Conservation (phyloP, 1,140 invertebrate genomes). For the Calephelis nemesis region DNA sequence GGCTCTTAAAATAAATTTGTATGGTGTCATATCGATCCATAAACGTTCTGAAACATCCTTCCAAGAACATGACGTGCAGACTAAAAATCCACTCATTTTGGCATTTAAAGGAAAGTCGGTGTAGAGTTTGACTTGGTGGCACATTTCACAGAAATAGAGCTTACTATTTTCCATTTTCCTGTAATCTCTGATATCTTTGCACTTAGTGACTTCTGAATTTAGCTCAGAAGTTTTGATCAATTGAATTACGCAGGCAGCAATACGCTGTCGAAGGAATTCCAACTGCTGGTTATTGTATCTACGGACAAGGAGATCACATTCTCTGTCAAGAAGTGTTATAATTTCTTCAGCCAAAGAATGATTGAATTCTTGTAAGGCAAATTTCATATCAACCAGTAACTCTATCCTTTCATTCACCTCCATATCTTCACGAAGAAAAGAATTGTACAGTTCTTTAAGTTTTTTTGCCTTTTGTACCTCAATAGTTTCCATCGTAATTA, state of each 20-base stretch:
- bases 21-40: constrained; percentile 81
- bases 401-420: constrained; percentile 79
- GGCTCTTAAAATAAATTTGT: constrained; percentile 80
- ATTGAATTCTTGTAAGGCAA: constrained; percentile 76
- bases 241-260: constrained; percentile 76
- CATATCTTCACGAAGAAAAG: constrained; percentile 73
- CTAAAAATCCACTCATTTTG: constrained; percentile 65
- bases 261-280: constrained; percentile 80
- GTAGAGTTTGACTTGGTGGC: constrained; percentile 77
- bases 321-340: constrained; percentile 80
- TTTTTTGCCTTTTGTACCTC: constrained; percentile 83
- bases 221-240: constrained; percentile 79
- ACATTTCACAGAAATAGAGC: constrained; percentile 77
- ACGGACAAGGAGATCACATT: constrained; percentile 79
- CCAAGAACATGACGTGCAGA: constrained; percentile 79
- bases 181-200: constrained; percentile 70
- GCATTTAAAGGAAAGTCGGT: constrained; percentile 74
- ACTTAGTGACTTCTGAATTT: constrained; percentile 76
- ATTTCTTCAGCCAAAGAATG: constrained; percentile 80
- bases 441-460: constrained; percentile 80
- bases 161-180: constrained; percentile 75
- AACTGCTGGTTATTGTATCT: constrained; percentile 75
- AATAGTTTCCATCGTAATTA: constrained; percentile 83
- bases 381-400: constrained; percentile 80
- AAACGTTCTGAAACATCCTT: constrained; percentile 73